Evolutionary conservation across 2,797 vertebrate species (phyloP).

Genomic region (Micropoecilia bifurca): DNA sequence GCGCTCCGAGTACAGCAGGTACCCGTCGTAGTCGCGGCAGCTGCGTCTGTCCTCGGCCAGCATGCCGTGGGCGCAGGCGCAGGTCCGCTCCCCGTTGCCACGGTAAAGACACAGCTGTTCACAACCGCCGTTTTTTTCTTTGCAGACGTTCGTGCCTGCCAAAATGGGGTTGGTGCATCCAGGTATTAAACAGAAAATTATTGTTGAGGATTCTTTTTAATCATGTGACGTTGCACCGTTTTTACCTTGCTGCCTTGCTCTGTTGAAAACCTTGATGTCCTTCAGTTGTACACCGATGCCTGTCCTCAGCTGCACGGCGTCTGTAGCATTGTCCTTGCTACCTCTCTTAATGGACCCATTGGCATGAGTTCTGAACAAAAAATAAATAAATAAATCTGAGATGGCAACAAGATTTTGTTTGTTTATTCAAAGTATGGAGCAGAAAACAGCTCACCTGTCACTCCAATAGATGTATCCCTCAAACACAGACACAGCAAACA

Average conservation of each 20-base stretch:
- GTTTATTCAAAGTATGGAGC: not conserved
- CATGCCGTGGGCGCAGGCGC: constrained; percentile 96
- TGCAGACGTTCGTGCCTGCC: constrained; percentile 93
- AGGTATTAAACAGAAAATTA: constrained; percentile 12
- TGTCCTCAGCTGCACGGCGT: constrained; percentile 91
- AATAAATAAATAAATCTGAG: constrained; percentile 19
- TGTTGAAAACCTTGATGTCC: constrained; percentile 98
- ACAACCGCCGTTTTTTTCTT: constrained; percentile 90
- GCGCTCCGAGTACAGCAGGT: constrained; percentile 95
- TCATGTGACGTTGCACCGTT: not conserved
- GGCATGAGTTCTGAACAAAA: constrained; percentile 88
- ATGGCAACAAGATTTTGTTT: not conserved
- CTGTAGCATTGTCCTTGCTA: constrained; percentile 94
- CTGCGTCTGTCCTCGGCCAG: constrained; percentile 88
- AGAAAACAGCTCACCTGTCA: constrained; percentile 84
- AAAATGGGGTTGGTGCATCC: not conserved
- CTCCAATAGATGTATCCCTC: constrained; percentile 99
- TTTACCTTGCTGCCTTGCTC: constrained; percentile 92
- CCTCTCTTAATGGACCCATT: constrained; percentile 98
- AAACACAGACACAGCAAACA: constrained; percentile 97
- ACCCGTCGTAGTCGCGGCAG: constrained; percentile 95
- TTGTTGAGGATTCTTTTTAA: not conserved
- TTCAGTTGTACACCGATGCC: constrained; percentile 97
- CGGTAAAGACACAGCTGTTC: constrained; percentile 95
- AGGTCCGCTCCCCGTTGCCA: constrained; percentile 84